Base-by-base conservation (phyloP, 2,113 vertebrate genomes). In the pig (Sus scrofa) region DNA sequence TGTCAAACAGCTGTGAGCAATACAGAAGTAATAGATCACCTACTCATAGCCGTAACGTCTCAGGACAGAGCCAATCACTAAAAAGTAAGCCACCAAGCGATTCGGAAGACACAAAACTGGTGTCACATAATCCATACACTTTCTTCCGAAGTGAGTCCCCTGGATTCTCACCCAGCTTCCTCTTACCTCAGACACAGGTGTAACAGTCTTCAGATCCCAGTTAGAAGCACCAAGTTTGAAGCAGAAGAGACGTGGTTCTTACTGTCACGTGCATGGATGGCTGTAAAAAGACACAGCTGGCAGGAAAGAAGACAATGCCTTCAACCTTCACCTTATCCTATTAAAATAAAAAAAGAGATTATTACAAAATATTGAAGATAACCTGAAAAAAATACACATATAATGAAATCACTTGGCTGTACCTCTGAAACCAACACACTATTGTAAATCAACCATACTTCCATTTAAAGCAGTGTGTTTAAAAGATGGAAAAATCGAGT, bases 1-100 rank as follows among this genome's bases (percentile, higher is more conserved):
- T 62, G 32, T 94, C 93, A 92, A 89, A 91, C 39, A 90, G 34
- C 81, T 62, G 26, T 75, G 74, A 95, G 62, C 26, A 92, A 70
- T n/a, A 89, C 1, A 27, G 50, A 88, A 39, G 26, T 56, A 39
- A 62, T 30, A 50, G 44, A 34, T 78, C 73, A 50, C 14, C 27
- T 26, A 65, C 62, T 89, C 39, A 60, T 60, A 93, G 65, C 32
- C 4, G n/a, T 54, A 37, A 62, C 92, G 73, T 22, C 52, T 52
- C 50, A 75, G 84, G 32, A 75, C 13, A 58, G 71, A 79, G 24
- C 39, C 54, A 93, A 68, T 34, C 89, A 89, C 32, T 62, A 56
- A 88, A 94, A 79, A 89, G 50, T 39, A 73, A 92, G 32, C n/a
- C 82, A 89, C n/a, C 10, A 24, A 34, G 81, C 83, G 58, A 54